Base-by-base conservation (phyloP, 37 sponge, comb jelly and placozoan genomes). In the Crambe crambe region DNA sequence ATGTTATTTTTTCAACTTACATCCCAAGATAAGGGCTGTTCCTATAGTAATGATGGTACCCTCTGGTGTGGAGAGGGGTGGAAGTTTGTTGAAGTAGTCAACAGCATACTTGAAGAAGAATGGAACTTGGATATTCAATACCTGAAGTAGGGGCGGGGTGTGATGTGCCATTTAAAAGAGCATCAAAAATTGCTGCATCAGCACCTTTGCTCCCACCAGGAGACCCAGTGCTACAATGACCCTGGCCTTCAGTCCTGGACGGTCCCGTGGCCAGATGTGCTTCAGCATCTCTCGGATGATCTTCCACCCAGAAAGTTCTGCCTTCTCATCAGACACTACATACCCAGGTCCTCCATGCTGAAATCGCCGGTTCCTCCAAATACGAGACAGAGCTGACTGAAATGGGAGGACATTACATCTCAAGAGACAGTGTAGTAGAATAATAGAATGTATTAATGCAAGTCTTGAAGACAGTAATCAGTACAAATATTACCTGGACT, bases 71-170 rank as follows among this genome's bases (percentile, higher is more conserved):
- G 81, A 38, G 6, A 96, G 67, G 30, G 57, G 25, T 43, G 89
- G 89, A 9, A 87, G 67, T 18, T 79, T 75, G 60, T 83, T 86
- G 70, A 85, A 79, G 59, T 88, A 61, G 76, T 96, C 97, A 37
- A 96, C 91, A 37, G 89, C 89, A 68, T 88, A 83, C 75, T 96
- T 96, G 89, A 96, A 96, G 74, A 93, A 86, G 86, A 91, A 94
- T 2, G 97, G 97, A 3, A 96, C 94, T 61, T 85, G 84, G 3
- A 96, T 82, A 70, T 90, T 96, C 72, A 94, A 29, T 42, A 96
- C 58, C 95, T 96, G 64, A 22, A 58, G 40, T 23, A n/a, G n/a
- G n/a, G n/a, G n/a, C n/a, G n/a, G n/a, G n/a, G n/a, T n/a, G n/a
- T n/a, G n/a, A n/a, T n/a, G n/a, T n/a, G n/a, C n/a, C n/a, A n/a